A percentile compares a stretch with the other conserved stretches of the same genome.
Evolutionary conservation across 2,113 vertebrate genomes (phyloP).

Genomic region (Otis tarda): DNA sequence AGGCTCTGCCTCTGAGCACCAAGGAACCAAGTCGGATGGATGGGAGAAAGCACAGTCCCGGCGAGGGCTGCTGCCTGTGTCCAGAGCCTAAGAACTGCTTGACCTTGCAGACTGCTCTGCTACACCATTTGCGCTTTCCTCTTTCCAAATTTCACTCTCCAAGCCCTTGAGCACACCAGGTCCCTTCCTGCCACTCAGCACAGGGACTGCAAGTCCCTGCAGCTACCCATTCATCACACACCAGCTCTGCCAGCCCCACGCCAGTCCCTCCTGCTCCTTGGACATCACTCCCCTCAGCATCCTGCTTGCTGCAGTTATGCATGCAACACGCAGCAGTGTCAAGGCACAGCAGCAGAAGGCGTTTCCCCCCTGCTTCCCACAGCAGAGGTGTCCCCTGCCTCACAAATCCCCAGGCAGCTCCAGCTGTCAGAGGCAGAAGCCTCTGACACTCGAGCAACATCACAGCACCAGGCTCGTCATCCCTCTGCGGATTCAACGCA

Average conservation of each 20-base stretch:
- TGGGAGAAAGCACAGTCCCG: not conserved
- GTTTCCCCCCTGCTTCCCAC: not conserved
- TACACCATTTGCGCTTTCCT: not conserved
- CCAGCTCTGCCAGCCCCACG: not conserved
- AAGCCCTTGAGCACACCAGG: not conserved
- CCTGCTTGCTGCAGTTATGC: not conserved
- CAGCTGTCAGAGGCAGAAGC: not conserved
- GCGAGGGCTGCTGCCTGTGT: fast-evolving
- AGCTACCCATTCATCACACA: too few relatives aligned
- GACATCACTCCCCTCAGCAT: too few relatives aligned
- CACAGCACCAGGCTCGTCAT: not conserved
- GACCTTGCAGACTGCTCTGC: not conserved
- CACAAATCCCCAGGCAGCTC: not conserved
- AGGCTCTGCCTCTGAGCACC: not conserved
- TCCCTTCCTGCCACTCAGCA: not conserved
- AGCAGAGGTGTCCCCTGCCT: too few relatives aligned
- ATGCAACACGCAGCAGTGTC: not conserved
- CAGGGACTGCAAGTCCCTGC: too few relatives aligned
- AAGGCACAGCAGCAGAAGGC: not conserved
- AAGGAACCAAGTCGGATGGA: not conserved
- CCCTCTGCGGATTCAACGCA: not conserved
- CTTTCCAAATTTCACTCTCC: too few relatives aligned
- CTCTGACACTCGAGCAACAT: not conserved
- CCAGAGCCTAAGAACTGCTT: not conserved
- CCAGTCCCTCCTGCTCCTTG: not conserved